Base-by-base conservation (phyloP, 2,113 vertebrate species). In the Chascanopsetta lugubris region DNA sequence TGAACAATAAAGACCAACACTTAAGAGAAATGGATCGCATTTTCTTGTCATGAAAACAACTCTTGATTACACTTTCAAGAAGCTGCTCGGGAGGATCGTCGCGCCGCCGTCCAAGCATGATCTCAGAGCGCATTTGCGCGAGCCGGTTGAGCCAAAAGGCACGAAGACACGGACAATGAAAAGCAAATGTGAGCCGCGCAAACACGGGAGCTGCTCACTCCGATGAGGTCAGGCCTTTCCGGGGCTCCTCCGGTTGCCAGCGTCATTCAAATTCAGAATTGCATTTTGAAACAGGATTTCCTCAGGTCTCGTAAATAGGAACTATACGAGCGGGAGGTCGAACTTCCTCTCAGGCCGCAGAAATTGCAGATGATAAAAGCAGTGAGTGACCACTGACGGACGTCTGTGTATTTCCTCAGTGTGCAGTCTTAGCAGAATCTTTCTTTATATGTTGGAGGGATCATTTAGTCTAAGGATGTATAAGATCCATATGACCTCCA, bases 81-180 rank as follows among this genome's bases (percentile, higher is more conserved):
- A 26, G 21, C 67, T 15, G 54, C 81, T 42, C 76, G 0, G 25
- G 83, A 81, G 72, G 72, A 69, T 69, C 45, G 63, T 84, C 76
- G 74, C 62, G 38, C 32, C 3, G 17, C 38, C 59, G 25, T 80
- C 85, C 81, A 89, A 86, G 75, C 26, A 76, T 86, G 83, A 87
- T 74, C 81, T 87, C 85, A 85, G 47, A 69, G 45, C 47, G 27
- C 45, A 22, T 25, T 64, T 57, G 62, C 76, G 75, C 47, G 59
- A 80, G 61, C 20, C 2, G 13, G 30, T 57, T 76, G 49, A 53
- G 79, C 82, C 84, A 79, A 58, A 67, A 76, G 63, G 8, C 61
- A 26, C 36, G 65, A 69, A 38, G 60, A 78, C 58, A 60, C 54
- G 34, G 32, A 70, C 56, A 70, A 75, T 73, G 83, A 88, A 88